A percentile compares a stretch with the other conserved stretches of the same genome.
Conservation (phyloP, 2,113 vertebrate genomes). For the Mesoclemmys tuberculata region DNA sequence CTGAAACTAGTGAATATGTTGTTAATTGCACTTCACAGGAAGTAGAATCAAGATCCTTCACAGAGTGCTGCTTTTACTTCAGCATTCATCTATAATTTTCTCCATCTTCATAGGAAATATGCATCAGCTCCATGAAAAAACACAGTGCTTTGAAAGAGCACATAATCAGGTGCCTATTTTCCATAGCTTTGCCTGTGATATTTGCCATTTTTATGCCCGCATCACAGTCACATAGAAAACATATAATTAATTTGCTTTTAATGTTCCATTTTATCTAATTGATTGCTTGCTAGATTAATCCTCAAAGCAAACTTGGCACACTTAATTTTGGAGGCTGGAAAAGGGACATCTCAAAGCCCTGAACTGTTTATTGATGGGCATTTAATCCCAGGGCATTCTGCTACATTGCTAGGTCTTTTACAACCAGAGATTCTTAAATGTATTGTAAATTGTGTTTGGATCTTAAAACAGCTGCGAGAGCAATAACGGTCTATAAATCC, state of each 20-base stretch:
- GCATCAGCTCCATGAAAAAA: background rate
- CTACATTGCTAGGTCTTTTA: background rate
- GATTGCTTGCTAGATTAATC: constrained; percentile 18
- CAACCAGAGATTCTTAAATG: background rate
- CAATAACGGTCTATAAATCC: background rate
- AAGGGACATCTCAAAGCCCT: background rate
- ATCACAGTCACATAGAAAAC: background rate
- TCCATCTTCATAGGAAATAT: background rate
- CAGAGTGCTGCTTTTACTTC: background rate
- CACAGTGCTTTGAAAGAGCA: background rate
- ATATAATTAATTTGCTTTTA: constrained; percentile 26
- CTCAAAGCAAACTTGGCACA: background rate
- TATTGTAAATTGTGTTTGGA: background rate
- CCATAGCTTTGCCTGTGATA: background rate
- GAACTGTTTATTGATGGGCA: background rate
- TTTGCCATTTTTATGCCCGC: background rate
- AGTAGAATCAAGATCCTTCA: constrained; percentile 2
- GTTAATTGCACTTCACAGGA: background rate
- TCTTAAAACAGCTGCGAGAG: background rate
- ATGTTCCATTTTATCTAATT: background rate
- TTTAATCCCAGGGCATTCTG: background rate
- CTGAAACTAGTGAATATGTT: constrained; percentile 10
- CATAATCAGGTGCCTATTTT: background rate
- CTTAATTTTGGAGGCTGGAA: constrained; percentile 29
- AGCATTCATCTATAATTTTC: background rate